phyloP scores from a whole-genome alignment of 2,888 invertebrate genomes.

The Stenchaetothrips biformis region DNA sequence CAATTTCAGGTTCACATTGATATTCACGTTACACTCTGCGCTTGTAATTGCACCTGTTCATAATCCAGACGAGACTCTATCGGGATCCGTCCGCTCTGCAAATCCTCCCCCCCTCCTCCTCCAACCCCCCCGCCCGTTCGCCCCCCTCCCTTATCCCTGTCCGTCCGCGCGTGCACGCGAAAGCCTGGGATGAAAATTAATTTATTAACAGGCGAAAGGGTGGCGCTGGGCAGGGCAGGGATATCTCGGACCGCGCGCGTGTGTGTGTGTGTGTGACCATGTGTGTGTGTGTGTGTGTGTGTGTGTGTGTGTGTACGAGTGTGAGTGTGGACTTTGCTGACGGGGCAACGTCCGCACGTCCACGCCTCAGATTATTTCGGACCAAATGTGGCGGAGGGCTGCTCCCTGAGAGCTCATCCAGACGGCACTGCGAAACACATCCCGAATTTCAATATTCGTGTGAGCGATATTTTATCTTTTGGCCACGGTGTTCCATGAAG shows the following conservation, averaged over 20 bases:
- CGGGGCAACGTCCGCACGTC: not conserved
- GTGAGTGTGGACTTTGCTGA: not conserved
- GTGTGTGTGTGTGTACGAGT: not conserved
- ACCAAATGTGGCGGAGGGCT: not conserved
- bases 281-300: not conserved
- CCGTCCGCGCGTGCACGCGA: not conserved
- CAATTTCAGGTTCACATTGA: slow-evolving; percentile 18
- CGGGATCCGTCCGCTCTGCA: slow-evolving; percentile 12
- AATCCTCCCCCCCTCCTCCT: not conserved
- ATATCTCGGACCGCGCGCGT: not conserved
- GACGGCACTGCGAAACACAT: too few species aligned
- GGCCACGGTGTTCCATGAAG: too few species aligned
- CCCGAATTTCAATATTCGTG: too few species aligned
- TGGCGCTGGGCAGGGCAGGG: not conserved
- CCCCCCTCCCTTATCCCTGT: too few species aligned
- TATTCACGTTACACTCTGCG: slow-evolving; percentile 23
- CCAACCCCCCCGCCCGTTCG: not conserved
- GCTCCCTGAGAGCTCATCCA: too few species aligned
- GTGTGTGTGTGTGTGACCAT: slow-evolving; percentile 1
- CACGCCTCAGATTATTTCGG: not conserved
- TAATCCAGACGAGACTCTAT: slow-evolving; percentile 7
- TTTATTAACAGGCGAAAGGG: slow-evolving; percentile 19
- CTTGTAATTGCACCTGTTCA: slow-evolving; percentile 21
- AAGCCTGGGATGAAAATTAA: slow-evolving; percentile 19
- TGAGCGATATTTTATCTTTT: too few species aligned